Evolutionary conservation across 1,140 invertebrate genomes (phyloP), one percentile per base, ranked within the genome.

Genomic region (Periplaneta americana): DNA sequence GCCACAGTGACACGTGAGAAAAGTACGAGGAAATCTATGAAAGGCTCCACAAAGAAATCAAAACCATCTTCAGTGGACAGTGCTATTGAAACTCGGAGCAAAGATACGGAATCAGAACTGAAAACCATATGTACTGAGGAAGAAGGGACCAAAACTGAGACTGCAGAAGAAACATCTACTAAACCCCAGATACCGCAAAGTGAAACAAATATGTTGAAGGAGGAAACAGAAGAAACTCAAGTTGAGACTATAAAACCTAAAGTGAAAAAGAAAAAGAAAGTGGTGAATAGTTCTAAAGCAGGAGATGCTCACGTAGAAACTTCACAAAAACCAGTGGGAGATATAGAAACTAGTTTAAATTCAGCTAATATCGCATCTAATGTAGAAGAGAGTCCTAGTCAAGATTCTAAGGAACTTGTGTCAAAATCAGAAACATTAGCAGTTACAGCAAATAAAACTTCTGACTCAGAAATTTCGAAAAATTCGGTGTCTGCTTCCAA

Each of bases 211-310:
- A 17, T 22, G 36, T 4, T 22, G 35, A 88, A 87, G 82, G 84
- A 84, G 34, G 83, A 86, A 39, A 82, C 85, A 33, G 81, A 86
- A 11, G 85, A 87, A 77, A 39, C 84, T 31, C 85, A 80, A 75
- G 78, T 79, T 79, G 36, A 34, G 10, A 18, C 31, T 33, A 11
- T n/a, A 31, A 75, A 79, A 82, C 33, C 57, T 18, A 76, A 78
- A 33, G 80, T 37, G 74, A 75, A 81, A 32, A 81, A 39, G 34
- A 80, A 74, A 48, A 81, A 81, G 75, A 74, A n/a, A 36, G 80
- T 37, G 10, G 28, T 33, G 32, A 37, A 75, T 66, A 28, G 9
- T 66, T 28, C 22, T 28, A 66, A 28, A 66, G 22, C 48, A 66
- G 48, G n/a, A 48, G 15, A 28, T 66, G 28, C 48, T 28, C 28